These are phyloP conservation scores for Punctoribates punctum DNA, from an alignment of 2,888 invertebrate species.

Conservation along the genomic window DNA sequence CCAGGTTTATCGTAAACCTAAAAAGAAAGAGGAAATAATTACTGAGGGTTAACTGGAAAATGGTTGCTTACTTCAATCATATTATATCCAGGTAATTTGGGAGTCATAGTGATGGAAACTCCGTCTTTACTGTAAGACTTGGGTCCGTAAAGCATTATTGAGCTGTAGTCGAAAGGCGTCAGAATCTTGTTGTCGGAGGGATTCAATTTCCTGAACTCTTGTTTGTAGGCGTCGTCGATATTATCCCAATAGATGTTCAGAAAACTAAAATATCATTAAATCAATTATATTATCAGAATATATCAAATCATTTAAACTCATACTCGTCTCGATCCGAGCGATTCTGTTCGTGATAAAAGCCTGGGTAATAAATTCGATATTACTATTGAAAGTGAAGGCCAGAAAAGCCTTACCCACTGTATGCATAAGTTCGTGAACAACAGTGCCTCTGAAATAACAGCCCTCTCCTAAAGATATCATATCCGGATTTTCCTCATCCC, in stretches of 20 bases:
- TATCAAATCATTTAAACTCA: background rate
- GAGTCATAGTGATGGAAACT: conserved; percentile 25
- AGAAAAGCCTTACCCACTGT: conserved; percentile 27
- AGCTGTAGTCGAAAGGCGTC: conserved; percentile 40
- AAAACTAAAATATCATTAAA: conserved; percentile 17
- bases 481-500: conserved; percentile 35
- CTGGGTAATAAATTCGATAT: background rate
- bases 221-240: conserved; percentile 12
- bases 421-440: conserved; percentile 41
- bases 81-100: conserved; percentile 4
- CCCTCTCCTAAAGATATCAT: conserved; percentile 39
- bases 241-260: conserved; percentile 35
- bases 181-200: conserved; percentile 33
- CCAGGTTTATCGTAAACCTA: conserved; percentile 40
- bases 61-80: conserved; percentile 34
- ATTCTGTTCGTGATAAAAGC: conserved; percentile 41
- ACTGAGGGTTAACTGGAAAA: too few species aligned
- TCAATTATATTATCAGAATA: background rate
- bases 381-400: background rate
- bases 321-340: conserved; percentile 40
- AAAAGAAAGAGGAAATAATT: background rate
- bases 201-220: conserved; percentile 30
- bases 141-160: conserved; percentile 38
- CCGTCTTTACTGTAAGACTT: conserved; percentile 36
- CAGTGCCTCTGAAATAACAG: conserved; percentile 38